Base-by-base conservation (phyloP, 2,113 vertebrate genomes). In the Bos taurus region DNA sequence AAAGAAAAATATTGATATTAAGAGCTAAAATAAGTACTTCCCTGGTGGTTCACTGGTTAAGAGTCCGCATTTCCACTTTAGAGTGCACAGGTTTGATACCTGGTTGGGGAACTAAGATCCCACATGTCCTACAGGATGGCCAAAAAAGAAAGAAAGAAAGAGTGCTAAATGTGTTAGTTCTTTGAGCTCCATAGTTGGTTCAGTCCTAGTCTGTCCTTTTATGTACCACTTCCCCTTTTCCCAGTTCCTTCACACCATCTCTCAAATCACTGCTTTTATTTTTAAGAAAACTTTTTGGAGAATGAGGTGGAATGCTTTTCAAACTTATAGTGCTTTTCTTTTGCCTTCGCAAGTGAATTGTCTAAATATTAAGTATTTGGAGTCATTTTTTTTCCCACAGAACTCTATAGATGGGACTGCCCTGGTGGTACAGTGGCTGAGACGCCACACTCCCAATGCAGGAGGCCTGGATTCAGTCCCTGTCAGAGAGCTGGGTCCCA, bases 311-410 rank as follows among this genome's bases (percentile, higher is more conserved):
- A 17, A 54, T 59, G 19, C 80, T 77, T 95, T 91, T 57, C 21
- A 62, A 87, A 54, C 28, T 36, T 52, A 17, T 21, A 50, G 21
- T 17, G 25, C 33, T 50, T 74, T 96, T 86, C 48, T 94, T 95
- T 90, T 48, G 36, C 36, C 57, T 90, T 88, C 62, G 80, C 26
- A 77, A 62, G 60, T 11, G 90, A 59, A 43, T 60, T 77, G 17
- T 43, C 59, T 48, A 88, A 50, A 62, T n/a, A 74, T 54, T 95
- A 93, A 88, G 19, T 25, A 80, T 7, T 74, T n/a, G 43, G 3
- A 62, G 33, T 85, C 59, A 54, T 62, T 16, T 14, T 90, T 89
- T 40, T 48, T 25, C 0, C 88, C 92, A 12, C 7, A 82, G 67
- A 90, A 83, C 46, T 95, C 56, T 62, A 1, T 52, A 67, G 84